Conservation (phyloP, 2,888 invertebrate genomes). For the Ectobius pallidus region DNA sequence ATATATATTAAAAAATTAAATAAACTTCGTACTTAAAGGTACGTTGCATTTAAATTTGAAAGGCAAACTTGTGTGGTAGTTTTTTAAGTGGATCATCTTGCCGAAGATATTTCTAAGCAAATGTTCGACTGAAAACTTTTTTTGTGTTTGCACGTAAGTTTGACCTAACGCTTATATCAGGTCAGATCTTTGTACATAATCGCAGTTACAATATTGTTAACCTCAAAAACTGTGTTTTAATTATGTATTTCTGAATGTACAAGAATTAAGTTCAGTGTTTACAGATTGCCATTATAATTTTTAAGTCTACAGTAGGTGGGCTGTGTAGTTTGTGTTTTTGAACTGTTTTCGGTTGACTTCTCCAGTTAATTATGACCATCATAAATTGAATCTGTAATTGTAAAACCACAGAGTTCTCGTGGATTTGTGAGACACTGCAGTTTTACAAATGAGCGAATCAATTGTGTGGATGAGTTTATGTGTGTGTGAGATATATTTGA, state of each 20-base stretch:
- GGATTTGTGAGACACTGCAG: too few species aligned
- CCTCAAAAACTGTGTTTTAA: neutral
- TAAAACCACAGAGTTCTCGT: too few species aligned
- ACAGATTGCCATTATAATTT: neutral
- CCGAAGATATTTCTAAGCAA: neutral
- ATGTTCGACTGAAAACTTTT: neutral
- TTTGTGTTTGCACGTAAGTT: neutral
- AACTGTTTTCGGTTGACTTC: neutral
- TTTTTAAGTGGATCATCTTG: conserved; percentile 22
- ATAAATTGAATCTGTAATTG: too few species aligned
- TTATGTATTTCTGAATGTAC: neutral
- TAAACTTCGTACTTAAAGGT: conserved; percentile 25
- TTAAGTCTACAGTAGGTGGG: conserved; percentile 1
- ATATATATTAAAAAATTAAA: too few species aligned
- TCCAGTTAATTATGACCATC: neutral
- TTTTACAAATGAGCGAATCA: too few species aligned
- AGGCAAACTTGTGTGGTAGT: neutral
- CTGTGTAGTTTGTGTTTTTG: neutral
- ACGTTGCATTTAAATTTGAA: conserved; percentile 19
- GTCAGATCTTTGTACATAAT: neutral
- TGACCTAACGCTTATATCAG: neutral
- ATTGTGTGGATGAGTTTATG: too few species aligned
- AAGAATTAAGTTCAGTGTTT: neutral
- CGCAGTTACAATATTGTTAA: neutral
- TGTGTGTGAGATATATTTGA: too few species aligned